These are phyloP conservation scores for Euplexia lucipara DNA, from an alignment of 2,888 invertebrate species.

Conservation along the genomic window DNA sequence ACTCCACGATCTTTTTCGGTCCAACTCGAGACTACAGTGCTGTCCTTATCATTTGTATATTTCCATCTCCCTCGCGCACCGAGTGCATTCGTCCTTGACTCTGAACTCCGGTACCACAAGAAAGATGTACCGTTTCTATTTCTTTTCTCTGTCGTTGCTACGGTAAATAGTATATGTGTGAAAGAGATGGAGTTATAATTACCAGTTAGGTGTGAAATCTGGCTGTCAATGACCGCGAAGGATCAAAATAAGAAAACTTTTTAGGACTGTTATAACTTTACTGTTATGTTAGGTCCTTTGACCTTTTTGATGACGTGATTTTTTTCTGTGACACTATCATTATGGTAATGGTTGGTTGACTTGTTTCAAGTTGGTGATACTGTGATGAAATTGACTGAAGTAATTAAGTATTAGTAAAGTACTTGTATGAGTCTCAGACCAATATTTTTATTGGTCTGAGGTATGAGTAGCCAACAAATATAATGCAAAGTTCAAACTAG, in stretches of 20 bases:
- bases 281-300: conserved; percentile 80
- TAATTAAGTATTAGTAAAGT: too few species aligned
- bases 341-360: background rate
- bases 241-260: conserved; percentile 82
- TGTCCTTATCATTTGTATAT: conserved; percentile 71
- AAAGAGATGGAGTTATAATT: conserved; percentile 76
- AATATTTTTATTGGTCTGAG: too few species aligned
- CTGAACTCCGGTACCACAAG: conserved; percentile 76
- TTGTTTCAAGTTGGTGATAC: background rate
- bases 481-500: background rate
- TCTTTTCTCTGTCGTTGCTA: conserved; percentile 70
- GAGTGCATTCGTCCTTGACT: conserved; percentile 88
- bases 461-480: too few species aligned
- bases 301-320: conserved; percentile 62
- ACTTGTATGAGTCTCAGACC: too few species aligned
- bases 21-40: conserved; percentile 69
- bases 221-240: conserved; percentile 88
- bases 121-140: conserved; percentile 85
- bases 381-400: too few species aligned
- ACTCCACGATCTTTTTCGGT: conserved; percentile 77
- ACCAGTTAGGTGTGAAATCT: conserved; percentile 79
- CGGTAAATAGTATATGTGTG: conserved; percentile 52
- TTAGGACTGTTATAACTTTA: conserved; percentile 76
- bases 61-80: conserved; percentile 69
- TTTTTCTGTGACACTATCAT: conserved; percentile 7